A percentile compares a stretch with the other conserved stretches of the same genome.
Conservation (phyloP, 2,113 vertebrate genomes). For the Melanostigma gelatinosum region DNA sequence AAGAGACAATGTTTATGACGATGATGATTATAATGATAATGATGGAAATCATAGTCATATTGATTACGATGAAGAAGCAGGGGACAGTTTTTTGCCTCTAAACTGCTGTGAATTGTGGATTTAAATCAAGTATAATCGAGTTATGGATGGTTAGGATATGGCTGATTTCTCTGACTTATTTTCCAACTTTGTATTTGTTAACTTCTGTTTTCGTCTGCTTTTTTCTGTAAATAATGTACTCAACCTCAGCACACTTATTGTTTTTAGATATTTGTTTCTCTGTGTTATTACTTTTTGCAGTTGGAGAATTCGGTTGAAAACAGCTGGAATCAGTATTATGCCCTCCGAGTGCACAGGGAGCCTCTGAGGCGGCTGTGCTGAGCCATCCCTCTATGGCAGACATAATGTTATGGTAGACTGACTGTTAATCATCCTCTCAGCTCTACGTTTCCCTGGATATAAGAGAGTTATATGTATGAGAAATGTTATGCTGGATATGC, state of each 20-base stretch:
- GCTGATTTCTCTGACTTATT: conserved; percentile 62
- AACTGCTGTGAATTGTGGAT: conserved; percentile 75
- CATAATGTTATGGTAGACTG: conserved; percentile 75
- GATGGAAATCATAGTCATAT: conserved; percentile 67
- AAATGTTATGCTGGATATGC: conserved; percentile 82
- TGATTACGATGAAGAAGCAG: conserved; percentile 66
- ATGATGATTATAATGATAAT: conserved; percentile 53
- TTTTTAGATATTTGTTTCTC: conserved; percentile 75
- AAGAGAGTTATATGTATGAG: conserved; percentile 82
- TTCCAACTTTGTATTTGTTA: conserved; percentile 74
- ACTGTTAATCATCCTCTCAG: conserved; percentile 79
- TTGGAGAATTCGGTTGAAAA: conserved; percentile 65
- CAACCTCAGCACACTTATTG: conserved; percentile 69
- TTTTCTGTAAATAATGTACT: conserved; percentile 82
- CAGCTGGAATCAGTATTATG: conserved; percentile 59
- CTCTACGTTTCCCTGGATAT: conserved; percentile 71
- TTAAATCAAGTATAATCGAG: conserved; percentile 72
- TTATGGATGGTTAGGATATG: conserved; percentile 64
- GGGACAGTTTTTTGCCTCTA: conserved; percentile 73
- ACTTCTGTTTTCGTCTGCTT: conserved; percentile 63
- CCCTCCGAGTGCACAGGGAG: conserved; percentile 51
- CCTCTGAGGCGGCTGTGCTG: conserved; percentile 50
- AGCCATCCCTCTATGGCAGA: conserved; percentile 65
- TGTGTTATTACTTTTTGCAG: conserved; percentile 72
- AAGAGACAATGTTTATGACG: conserved; percentile 49